Base-by-base conservation (phyloP, 2,888 invertebrate genomes). In the Mimachlamys varia region DNA sequence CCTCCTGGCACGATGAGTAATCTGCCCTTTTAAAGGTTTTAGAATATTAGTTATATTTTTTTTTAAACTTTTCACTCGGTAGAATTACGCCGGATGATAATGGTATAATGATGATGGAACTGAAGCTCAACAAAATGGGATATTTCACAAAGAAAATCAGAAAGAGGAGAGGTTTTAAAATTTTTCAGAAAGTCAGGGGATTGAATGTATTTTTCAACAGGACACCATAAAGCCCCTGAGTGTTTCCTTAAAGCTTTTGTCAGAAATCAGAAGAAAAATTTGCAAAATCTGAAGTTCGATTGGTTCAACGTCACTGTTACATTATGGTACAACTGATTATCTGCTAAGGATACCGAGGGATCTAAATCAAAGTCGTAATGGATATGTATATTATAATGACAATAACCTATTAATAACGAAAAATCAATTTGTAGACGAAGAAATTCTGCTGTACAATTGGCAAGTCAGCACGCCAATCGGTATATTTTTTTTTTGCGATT, bases 1-100 rank as follows among this genome's bases (percentile, higher is more conserved):
- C 76, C 76, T 27, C 76, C 76, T 76, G 76, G 76, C 76, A 76
- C 33, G 76, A 76, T 76, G 76, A 76, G 76, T 76, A 76, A 76
- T 76, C 76, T 76, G 76, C 76, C 27, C 27, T 76, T 76, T 76
- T 33, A 76, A 76, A 76, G 76, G 12, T 33, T 76, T 76, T 33
- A 33, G 33, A 76, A 33, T 76, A 76, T 76, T 33, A 76, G 76
- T 33, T 33, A 33, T 76, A 33, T 17, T 27, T 76, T 76, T 76
- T 33, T 33, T 33, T 33, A 76, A 76, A 33, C 0, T 76, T 76
- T 27, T 58, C 58, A 22, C 33, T 76, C 76, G 33, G 27, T 76
- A 76, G 76, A 76, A 76, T 76, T 76, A 76, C 27, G 27, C 27
- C 27, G 27, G 76, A 33, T 76, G 33, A 76, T 76, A 33, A 76